phyloP scores from a whole-genome alignment of 2,113 vertebrate genomes.

The human (Homo sapiens) region GRCh38 chr2:20055001-20055500 shows the following conservation, averaged over 20 bases:
- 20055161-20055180: not conserved
- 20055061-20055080: not conserved
- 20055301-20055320: not conserved
- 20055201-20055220: not conserved
- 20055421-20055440: not conserved
- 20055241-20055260: not conserved
- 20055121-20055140: not conserved
- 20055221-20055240: not conserved
- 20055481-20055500: not conserved
- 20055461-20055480: not conserved
- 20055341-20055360: not conserved
- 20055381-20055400: not conserved
- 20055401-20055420: not conserved
- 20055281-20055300: not conserved
- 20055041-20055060: not conserved
- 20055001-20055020: not conserved
- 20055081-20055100: not conserved
- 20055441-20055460: not conserved
- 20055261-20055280: not conserved
- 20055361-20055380: not conserved
- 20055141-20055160: not conserved
- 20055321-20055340: not conserved
- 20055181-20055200: not conserved
- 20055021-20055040: not conserved
- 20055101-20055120: not conserved